A percentile compares a stretch with the other conserved stretches of the same genome.
These are phyloP conservation scores for Drosophila malerkotliana DNA, from an alignment of 1,140 invertebrate genomes.

Conservation along the genomic window DNA sequence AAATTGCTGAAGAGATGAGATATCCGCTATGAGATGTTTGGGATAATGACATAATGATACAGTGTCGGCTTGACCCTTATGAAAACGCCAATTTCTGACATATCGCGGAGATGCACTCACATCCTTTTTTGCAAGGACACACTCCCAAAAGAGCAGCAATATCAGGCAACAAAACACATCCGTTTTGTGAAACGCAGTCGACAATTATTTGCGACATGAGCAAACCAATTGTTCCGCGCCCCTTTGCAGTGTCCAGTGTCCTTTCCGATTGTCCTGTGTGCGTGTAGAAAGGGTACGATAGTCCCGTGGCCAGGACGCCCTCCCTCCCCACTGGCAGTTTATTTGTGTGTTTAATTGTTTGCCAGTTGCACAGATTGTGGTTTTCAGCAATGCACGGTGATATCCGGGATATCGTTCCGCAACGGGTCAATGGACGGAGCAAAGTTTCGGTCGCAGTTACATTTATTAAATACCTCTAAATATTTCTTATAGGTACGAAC, in stretches of 20 bases:
- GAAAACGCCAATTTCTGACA: not conserved
- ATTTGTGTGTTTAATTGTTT: conserved; percentile 67
- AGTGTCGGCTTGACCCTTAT: not conserved
- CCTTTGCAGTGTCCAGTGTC: not conserved
- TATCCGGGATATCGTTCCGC: not conserved
- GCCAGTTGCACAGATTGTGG: conserved; percentile 62
- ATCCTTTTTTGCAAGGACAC: conserved; percentile 7
- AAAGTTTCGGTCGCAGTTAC: conserved; percentile 57
- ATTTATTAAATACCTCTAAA: conserved; percentile 79
- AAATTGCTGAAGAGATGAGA: not conserved
- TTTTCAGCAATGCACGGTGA: conserved; percentile 40
- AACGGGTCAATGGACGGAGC: too few relatives aligned
- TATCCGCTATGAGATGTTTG: not conserved
- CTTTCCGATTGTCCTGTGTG: conserved; percentile 10
- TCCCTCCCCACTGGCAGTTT: conserved; percentile 4
- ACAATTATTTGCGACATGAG: conserved; percentile 79
- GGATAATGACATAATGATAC: conserved; percentile 1
- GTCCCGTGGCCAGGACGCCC: conserved; percentile 17
- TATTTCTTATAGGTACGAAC: conserved; percentile 65
- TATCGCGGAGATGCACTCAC: conserved; percentile 40
- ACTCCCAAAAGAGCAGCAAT: conserved; percentile 41
- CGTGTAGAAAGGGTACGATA: conserved; percentile 27
- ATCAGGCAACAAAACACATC: conserved; percentile 51
- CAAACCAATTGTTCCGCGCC: conserved; percentile 67
- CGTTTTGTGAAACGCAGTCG: conserved; percentile 68